phyloP scores from a whole-genome alignment of 2,797 vertebrate species.

The Amniataba percoides region DNA sequence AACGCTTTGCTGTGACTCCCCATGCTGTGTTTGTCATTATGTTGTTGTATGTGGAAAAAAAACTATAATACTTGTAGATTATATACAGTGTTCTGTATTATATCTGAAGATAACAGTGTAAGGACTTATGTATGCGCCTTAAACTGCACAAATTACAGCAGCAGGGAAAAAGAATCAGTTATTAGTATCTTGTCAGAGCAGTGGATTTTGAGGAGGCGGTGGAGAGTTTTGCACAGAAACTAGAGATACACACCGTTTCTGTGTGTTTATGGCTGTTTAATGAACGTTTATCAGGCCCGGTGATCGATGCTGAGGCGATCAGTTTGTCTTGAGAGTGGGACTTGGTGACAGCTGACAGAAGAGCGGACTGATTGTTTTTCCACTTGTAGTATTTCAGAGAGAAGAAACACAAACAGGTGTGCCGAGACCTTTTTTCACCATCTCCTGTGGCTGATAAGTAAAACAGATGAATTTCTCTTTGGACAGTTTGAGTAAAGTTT shows the following conservation, averaged over 20 bases:
- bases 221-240: neutral
- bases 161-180: neutral
- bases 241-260: no score
- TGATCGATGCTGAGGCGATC: constrained; percentile 5
- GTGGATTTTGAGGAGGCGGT: neutral
- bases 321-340: neutral
- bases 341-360: no score
- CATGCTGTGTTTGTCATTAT: neutral
- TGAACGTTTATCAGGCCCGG: neutral
- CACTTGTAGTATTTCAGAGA: no score
- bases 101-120: neutral
- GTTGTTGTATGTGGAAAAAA: constrained; percentile 7
- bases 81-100: no score
- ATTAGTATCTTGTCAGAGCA: neutral
- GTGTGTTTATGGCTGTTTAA: neutral
- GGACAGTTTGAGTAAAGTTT: neutral
- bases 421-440: no score
- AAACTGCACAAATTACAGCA: neutral
- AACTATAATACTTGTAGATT: neutral
- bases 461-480: neutral
- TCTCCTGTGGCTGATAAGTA: no score
- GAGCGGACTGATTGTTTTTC: no score
- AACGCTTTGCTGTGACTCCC: neutral
- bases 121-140: neutral
- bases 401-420: no score